These are phyloP conservation scores for Drosophila kikkawai DNA, from an alignment of 1,140 invertebrate species.

Conservation along the genomic window DNA sequence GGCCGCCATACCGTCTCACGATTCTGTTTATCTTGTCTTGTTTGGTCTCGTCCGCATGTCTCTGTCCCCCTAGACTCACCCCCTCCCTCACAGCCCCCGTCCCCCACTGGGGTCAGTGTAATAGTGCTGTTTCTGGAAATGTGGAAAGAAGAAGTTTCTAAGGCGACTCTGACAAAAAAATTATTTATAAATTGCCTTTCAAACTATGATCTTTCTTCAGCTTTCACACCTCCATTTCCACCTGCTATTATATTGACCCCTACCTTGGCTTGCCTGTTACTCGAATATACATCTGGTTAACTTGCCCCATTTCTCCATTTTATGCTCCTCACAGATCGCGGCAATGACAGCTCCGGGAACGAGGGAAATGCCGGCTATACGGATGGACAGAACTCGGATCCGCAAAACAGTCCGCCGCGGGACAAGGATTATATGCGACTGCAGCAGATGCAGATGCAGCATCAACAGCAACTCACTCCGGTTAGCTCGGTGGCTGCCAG, in stretches of 20 bases:
- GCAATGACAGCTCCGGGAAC: constrained; percentile 84
- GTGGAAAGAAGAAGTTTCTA: background rate
- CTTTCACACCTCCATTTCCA: constrained; percentile 3
- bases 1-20: constrained; percentile 33
- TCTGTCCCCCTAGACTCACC: constrained; percentile 18
- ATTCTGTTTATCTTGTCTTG: constrained; percentile 37
- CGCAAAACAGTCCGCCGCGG: constrained; percentile 84
- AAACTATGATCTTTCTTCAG: background rate
- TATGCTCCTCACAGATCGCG: constrained; percentile 66
- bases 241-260: constrained; percentile 5
- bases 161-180: background rate
- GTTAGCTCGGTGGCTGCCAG: constrained; percentile 69
- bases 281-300: background rate
- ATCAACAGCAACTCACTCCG: constrained; percentile 72
- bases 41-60: constrained; percentile 41
- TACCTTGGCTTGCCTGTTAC: too few relatives aligned
- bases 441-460: constrained; percentile 64
- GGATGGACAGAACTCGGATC: constrained; percentile 80
- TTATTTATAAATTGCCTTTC: background rate
- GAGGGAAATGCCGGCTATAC: constrained; percentile 79
- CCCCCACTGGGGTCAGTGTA: constrained; percentile 17
- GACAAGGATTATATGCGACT: constrained; percentile 78
- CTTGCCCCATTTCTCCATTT: background rate
- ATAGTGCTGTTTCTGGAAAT: constrained; percentile 7
- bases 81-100: background rate